phyloP scores from a whole-genome alignment of 2,113 vertebrate genomes.

The Nesogale talazaci region DNA sequence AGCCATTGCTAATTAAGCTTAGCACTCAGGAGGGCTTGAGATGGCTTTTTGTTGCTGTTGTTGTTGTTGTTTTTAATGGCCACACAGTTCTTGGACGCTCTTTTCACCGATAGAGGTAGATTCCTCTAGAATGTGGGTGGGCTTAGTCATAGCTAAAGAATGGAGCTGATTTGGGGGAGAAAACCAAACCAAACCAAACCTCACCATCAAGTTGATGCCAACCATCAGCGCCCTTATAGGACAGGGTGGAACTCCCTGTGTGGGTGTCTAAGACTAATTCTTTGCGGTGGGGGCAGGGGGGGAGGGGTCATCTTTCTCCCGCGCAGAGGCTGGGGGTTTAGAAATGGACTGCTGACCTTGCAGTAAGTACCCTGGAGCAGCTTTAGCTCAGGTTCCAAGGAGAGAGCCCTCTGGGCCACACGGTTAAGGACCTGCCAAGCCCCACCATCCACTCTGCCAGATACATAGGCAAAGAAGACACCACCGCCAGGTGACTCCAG shows the following conservation, averaged over 20 bases:
- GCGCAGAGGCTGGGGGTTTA: too few relatives aligned
- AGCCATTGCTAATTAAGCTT: constrained; percentile 77
- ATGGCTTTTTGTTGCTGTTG: not conserved
- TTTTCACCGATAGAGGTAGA: not conserved
- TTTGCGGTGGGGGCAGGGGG: too few relatives aligned
- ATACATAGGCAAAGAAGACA: not conserved
- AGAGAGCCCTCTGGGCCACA: not conserved
- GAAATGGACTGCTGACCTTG: too few relatives aligned
- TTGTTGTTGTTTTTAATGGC: not conserved
- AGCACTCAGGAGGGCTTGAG: constrained; percentile 63
- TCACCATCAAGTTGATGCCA: too few relatives aligned
- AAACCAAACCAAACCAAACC: not conserved
- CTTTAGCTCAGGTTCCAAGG: not conserved
- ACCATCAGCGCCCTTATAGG: too few relatives aligned
- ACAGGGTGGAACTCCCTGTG: too few relatives aligned
- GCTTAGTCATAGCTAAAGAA: not conserved
- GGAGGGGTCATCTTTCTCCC: too few relatives aligned
- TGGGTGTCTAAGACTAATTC: too few relatives aligned
- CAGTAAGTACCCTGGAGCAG: too few relatives aligned
- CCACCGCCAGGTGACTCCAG: not conserved
- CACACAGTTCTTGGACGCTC: constrained; percentile 41
- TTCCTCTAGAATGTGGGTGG: not conserved
- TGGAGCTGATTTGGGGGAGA: not conserved
- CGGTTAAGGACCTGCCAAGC: not conserved
- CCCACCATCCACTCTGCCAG: not conserved